Base-by-base conservation (phyloP, 2,888 invertebrate genomes). In the Chironomus tentans region DNA sequence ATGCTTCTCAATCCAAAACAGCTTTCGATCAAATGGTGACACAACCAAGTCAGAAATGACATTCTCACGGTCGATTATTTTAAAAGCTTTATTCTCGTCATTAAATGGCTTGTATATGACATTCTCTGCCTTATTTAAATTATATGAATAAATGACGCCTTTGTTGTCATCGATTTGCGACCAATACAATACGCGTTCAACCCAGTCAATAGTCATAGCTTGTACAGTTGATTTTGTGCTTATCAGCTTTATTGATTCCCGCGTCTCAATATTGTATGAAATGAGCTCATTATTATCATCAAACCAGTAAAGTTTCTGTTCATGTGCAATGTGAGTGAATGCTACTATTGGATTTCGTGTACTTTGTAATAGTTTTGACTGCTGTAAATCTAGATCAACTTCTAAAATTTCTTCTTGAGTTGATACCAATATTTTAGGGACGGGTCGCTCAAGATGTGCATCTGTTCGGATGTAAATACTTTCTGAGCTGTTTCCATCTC, bases 141-240 rank as follows among this genome's bases (percentile, higher is more conserved):
- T 89, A 4, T 92, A 84, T 78, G 89, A 87, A 80, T 90, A 89
- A 28, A 91, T 85, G 0, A 87, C 69, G 28, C 76, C 76, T 5
- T 47, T 46, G 21, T 74, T 74, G 13, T 68, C 68, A 22, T 74
- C 74, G 21, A 87, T 81, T 82, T 94, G 94, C 0, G 91, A 87
- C 90, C 94, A 95, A 82, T 93, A 97, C 5, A 97, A 85, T 68
- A 90, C 89, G 70, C 95, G 87, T 70, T 92, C 89, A 65, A 97
- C 88, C 97, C 97, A 97, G 83, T 97, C 96, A 0, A 94, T 86
- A 2, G 92, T 89, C 28, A 97, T 83, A 77, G 92, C 90, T 10
- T 88, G 82, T 0, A 88, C 88, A 46, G 87, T 87, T n/a, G 86
- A 86, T 47, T 87, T 85, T 77, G 90, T 81, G 12, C 87, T 84